Percentiles rank a stretch among this genome's conserved stretches.
phyloP scores from a whole-genome alignment of 2,797 vertebrate species.

The Ctenochaetus hawaiiensis region DNA sequence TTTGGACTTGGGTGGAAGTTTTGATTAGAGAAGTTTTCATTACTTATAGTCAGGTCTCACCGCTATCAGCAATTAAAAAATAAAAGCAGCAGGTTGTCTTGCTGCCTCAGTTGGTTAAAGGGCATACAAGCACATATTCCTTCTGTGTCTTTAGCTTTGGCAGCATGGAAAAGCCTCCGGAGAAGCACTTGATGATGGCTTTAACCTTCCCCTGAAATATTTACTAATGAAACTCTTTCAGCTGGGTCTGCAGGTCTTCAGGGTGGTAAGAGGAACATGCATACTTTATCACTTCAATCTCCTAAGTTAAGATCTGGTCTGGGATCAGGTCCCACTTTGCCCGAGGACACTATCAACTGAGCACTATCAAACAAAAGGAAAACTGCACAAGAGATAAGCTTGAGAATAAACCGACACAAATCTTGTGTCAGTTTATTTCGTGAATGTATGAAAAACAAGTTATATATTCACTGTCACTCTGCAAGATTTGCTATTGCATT shows the following conservation, averaged over 20 bases:
- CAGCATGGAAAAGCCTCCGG: conserved; percentile 1
- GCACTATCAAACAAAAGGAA: conserved; percentile 22
- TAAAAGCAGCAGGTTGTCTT: conserved; percentile 46
- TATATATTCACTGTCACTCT: conserved; percentile 31
- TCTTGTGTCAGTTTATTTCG: conserved; percentile 22
- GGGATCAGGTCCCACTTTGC: conserved; percentile 29
- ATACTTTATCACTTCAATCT: conserved; percentile 42
- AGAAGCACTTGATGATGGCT: conserved; percentile 15
- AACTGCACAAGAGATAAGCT: conserved; percentile 10
- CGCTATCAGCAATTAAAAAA: conserved; percentile 28
- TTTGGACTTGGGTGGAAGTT: conserved; percentile 47
- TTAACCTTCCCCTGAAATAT: conserved; percentile 32
- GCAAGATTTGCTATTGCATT: conserved; percentile 48
- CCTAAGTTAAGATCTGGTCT: conserved; percentile 30
- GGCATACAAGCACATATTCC: conserved; percentile 22
- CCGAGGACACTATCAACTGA: conserved; percentile 9
- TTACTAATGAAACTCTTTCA: conserved; percentile 20
- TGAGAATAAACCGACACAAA: conserved; percentile 12
- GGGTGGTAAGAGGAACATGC: conserved; percentile 4
- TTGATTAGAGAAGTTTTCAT: conserved; percentile 35
- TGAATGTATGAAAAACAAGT: conserved; percentile 35
- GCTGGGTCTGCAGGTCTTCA: conserved; percentile 18
- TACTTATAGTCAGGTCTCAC: not conserved
- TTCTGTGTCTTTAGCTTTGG: conserved; percentile 14
- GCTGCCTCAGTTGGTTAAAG: conserved; percentile 30